Evolutionary conservation across 2,797 vertebrate genomes (phyloP), one percentile per base, ranked within the genome.

Genomic region (Macropus fuliginosus): DNA sequence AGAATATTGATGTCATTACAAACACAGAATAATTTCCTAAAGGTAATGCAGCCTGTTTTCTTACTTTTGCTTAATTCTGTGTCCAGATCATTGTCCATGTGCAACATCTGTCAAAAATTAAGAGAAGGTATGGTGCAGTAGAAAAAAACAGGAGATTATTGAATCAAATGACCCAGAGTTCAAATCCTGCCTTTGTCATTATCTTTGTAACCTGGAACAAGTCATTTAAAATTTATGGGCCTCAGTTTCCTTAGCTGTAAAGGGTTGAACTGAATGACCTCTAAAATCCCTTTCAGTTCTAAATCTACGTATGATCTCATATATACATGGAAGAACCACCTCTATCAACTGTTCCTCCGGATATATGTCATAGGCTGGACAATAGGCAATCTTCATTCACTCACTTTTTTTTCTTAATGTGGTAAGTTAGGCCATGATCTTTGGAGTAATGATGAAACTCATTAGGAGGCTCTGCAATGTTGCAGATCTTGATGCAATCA

Each of bases 401-500:
- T 46, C 21, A 12, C 46, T 24, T 50, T 31, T 40, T 90, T 87
- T 87, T 27, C 40, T 46, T 27, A 46, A 87, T 27, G 40, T 87
- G 74, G 74, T 27, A 87, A 87, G 74, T 46, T 87, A 27, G 74
- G 74, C 74, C 74, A 87, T 46, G 74, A 87, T 87, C 74, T 87
- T 87, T 87, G 46, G 18, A 87, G 40, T 27, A 9, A 87, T 50
- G 34, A 87, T 87, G 74, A 87, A 87, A 87, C 74, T 87, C 74
- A 87, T 87, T 87, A 87, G 40, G 9, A 87, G 40, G 74, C 74
- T 87, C 74, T 87, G 40, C 40, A 87, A 0, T 87, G 24, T 87
- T 87, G 74, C 74, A 87, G 18, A 27, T 87, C 74, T 87, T 87
- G 74, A 87, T 87, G 74, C 74, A 87, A 87, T 87, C 74, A 87